Evolutionary conservation across 2,797 vertebrate genomes (phyloP).

Genomic region (Capromys pilorides): DNA sequence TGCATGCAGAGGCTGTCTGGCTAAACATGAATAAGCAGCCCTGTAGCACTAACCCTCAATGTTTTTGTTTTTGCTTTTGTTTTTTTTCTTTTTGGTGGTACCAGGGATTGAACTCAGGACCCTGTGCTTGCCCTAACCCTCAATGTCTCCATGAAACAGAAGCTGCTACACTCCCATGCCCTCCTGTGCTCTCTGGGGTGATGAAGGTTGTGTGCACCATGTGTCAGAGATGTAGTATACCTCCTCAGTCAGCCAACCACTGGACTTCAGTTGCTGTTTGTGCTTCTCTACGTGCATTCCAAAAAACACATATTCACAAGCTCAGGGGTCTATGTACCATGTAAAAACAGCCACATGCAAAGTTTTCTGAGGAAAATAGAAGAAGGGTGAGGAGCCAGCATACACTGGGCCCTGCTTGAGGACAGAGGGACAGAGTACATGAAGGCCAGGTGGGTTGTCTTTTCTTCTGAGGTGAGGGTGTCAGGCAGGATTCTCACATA

Average conservation of each 20-base stretch:
- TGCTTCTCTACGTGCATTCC: background rate
- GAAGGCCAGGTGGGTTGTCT: no score
- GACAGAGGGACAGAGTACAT: no score
- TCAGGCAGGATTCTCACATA: background rate
- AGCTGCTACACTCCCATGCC: background rate
- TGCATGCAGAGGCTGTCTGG: conserved; percentile 66
- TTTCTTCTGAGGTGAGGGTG: background rate
- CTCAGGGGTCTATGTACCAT: background rate
- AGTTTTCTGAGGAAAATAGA: background rate
- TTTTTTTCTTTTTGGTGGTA: no score
- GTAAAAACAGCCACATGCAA: background rate
- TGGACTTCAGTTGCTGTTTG: background rate
- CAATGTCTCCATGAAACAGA: conserved; percentile 63
- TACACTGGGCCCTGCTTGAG: background rate
- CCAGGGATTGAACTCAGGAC: no score
- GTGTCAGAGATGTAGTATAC: background rate
- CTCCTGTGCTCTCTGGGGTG: background rate
- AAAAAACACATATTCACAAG: background rate
- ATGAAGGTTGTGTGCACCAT: background rate
- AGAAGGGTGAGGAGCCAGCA: background rate
- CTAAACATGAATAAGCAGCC: conserved; percentile 70
- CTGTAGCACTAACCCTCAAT: conserved; percentile 23
- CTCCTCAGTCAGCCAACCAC: background rate
- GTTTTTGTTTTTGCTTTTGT: no score
- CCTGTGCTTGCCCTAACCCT: no score